A percentile compares a stretch with the other conserved stretches of the same genome.
phyloP scores from a whole-genome alignment of 23 tunicate species.

The Ascidia mentula region DNA sequence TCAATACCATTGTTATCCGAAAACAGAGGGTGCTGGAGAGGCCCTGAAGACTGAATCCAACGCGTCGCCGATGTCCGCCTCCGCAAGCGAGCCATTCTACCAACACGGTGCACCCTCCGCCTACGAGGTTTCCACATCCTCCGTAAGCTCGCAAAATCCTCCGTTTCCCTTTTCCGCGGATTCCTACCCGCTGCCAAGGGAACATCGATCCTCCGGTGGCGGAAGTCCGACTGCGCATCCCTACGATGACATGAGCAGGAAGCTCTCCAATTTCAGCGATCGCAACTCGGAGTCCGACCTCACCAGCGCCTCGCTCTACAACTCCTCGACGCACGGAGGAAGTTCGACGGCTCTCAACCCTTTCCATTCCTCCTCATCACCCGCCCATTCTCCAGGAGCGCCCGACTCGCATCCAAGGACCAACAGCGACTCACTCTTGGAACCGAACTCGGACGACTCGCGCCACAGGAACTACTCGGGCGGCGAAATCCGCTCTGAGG shows the following conservation, averaged over 20 bases:
- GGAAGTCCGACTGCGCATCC: background rate
- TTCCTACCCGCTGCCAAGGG: background rate
- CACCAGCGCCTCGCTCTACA: background rate
- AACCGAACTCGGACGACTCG: background rate
- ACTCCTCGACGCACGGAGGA: conserved; percentile 2
- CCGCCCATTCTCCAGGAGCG: background rate
- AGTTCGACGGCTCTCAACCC: background rate
- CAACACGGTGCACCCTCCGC: background rate
- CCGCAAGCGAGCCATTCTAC: background rate
- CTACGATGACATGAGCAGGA: background rate
- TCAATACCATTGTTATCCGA: background rate
- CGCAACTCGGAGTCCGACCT: conserved; percentile 15
- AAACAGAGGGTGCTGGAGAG: background rate
- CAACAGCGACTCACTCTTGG: background rate
- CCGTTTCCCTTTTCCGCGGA: background rate
- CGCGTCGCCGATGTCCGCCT: background rate
- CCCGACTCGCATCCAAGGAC: background rate
- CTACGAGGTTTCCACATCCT: background rate
- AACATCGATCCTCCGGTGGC: background rate
- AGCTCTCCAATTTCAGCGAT: conserved; percentile 2
- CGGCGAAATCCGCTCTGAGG: background rate
- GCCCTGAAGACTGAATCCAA: background rate
- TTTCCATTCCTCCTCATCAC: background rate
- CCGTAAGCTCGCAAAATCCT: background rate
- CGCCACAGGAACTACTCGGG: background rate